A percentile compares a stretch with the other conserved stretches of the same genome.
Conservation (phyloP, 2,888 invertebrate genomes). For the Tipula confusa region DNA sequence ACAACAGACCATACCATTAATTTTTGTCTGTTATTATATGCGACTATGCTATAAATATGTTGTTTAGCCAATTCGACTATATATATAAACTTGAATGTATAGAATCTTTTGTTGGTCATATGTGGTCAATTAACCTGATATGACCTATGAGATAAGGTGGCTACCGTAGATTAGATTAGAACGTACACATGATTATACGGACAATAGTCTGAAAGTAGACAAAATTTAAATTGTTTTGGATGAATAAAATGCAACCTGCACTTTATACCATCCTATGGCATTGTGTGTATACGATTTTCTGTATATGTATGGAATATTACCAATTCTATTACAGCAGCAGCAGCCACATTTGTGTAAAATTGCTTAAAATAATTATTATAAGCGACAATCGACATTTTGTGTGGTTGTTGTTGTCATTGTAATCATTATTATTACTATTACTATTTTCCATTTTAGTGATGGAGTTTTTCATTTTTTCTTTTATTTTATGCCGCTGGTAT, state of each 20-base stretch:
- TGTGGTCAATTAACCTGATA: background rate
- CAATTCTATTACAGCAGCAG: background rate
- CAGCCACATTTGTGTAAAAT: background rate
- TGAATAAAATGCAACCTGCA: background rate
- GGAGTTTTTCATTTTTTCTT: background rate
- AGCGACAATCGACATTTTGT: slow-evolving; percentile 7
- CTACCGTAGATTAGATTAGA: background rate
- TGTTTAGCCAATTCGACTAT: no score
- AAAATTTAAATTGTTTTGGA: background rate
- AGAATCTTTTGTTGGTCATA: no score
- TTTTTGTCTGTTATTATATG: no score
- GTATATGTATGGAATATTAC: background rate
- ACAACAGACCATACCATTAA: no score
- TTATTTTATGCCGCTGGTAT: background rate
- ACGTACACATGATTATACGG: background rate
- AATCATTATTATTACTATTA: background rate
- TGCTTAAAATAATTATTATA: slow-evolving; percentile 20
- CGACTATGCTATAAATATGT: no score
- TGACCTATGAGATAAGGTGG: background rate
- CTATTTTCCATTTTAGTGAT: background rate
- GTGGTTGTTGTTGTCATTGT: background rate
- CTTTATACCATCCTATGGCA: background rate
- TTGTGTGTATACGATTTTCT: no score
- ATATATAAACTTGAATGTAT: no score
- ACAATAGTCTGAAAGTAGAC: background rate